Evolutionary conservation across 2,113 vertebrate species (phyloP), one percentile per base, ranked within the genome.

Genomic region (Zootoca vivipara): DNA sequence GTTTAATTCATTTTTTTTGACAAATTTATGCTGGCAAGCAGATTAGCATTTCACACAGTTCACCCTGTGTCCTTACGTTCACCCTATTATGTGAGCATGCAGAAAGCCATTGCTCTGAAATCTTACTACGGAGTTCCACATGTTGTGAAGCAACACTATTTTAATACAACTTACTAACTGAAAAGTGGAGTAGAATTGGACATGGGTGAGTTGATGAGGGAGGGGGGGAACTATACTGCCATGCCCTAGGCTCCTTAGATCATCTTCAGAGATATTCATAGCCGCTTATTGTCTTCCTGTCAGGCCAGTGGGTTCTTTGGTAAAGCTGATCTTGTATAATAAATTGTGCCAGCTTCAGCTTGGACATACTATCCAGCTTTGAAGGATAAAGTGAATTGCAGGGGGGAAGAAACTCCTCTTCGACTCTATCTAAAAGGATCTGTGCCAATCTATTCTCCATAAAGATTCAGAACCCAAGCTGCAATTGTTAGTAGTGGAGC

Each of bases 31-130:
- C 86, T 38, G 87, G 87, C 7, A 42, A 83, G 67, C 56, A 30
- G 20, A 72, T 0, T 0, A 2, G 1, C 70, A 58, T 3, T 26
- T 56, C 5, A 85, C 30, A 78, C 62, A 5, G 2, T 69, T 75
- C 81, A 83, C 26, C 0, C 78, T 7, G 0, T 0, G 85, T 30
- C 1, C 58, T 22, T 78, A 69, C 24, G 78, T 33, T 26, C 0
- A 0, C 69, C 1, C 69, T 73, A 9, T 56, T 87, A 30, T 81
- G 33, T 46, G 56, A 87, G 16, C 78, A 75, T 26, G 58, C 3
- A 81, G 56, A 85, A 30, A 72, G 56, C 26, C 5, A 62, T 22
- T 87, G 67, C 22, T 87, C 3, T 0, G 3, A 18, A 26, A 77
- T 12, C 0, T 30, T 10, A 56, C 24, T 35, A 2, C 1, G 16